phyloP scores from a whole-genome alignment of 2,888 invertebrate genomes.

The Oconnorella tubifera region DNA sequence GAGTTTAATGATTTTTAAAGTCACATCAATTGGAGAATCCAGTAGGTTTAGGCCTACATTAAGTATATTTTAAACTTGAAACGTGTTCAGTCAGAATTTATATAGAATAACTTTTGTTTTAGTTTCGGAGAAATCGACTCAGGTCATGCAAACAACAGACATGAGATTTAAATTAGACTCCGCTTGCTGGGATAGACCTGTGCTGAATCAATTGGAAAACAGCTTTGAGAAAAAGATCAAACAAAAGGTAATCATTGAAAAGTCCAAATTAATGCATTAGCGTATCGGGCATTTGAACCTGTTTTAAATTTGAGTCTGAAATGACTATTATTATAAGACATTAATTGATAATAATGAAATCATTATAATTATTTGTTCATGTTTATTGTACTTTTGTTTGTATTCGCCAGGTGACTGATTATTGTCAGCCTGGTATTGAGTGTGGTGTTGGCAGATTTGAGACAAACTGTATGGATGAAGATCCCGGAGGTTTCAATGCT shows the following conservation, averaged over 20 bases:
- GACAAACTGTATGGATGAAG: constrained; percentile 31
- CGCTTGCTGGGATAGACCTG: constrained; percentile 41
- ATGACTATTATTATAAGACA: background rate
- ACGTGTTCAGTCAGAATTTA: no score
- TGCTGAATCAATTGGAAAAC: constrained; percentile 42
- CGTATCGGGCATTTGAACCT: background rate
- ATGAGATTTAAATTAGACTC: constrained; percentile 44
- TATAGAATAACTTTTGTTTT: no score
- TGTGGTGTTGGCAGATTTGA: constrained; percentile 42
- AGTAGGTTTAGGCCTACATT: no score
- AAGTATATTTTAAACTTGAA: no score
- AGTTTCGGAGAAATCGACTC: constrained; percentile 47
- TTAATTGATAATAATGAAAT: no score
- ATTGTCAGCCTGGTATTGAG: constrained; percentile 44
- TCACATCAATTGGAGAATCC: no score
- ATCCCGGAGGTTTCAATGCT: background rate
- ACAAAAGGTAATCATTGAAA: constrained; percentile 14
- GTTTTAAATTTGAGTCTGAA: background rate
- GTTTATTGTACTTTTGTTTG: no score
- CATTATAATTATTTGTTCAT: no score
- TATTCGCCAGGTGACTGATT: constrained; percentile 41
- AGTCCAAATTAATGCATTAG: background rate
- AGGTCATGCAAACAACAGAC: constrained; percentile 46
- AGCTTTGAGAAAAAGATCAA: constrained; percentile 11
- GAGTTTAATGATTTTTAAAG: no score